A percentile compares a stretch with the other conserved stretches of the same genome.
Conservation (phyloP, 2,113 vertebrate species). For the Caranx melampygus region DNA sequence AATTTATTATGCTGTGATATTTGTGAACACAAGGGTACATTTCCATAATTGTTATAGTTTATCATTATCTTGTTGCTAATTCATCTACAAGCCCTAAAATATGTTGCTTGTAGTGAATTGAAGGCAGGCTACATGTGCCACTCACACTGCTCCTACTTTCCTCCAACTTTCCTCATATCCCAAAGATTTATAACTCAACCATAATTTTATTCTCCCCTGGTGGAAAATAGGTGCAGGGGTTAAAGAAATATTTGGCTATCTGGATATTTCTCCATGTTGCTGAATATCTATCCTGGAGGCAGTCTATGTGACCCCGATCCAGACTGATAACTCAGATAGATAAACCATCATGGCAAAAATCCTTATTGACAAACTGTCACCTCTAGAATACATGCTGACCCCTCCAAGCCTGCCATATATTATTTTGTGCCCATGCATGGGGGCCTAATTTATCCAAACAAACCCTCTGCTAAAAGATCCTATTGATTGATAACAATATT, state of each 20-base stretch:
- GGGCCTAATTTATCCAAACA: background rate
- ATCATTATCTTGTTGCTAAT: no score
- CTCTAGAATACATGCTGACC: constrained; percentile 20
- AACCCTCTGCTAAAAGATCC: background rate
- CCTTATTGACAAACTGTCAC: constrained; percentile 26
- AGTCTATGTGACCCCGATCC: background rate
- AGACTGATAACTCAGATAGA: constrained; percentile 27
- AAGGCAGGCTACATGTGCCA: background rate
- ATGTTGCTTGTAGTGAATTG: no score
- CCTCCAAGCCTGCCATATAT: background rate
- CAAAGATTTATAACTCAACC: background rate
- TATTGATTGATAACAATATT: no score
- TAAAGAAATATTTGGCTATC: constrained; percentile 17
- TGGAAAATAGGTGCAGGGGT: background rate
- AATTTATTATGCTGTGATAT: no score
- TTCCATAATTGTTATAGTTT: no score
- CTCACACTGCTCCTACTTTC: background rate
- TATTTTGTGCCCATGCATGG: background rate
- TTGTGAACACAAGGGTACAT: no score
- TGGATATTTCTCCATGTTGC: background rate
- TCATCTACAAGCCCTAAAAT: no score
- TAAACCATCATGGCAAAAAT: constrained; percentile 35
- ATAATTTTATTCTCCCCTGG: background rate
- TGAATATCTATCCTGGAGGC: constrained; percentile 11
- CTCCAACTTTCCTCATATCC: background rate